phyloP scores from a whole-genome alignment of 2,113 vertebrate genomes.

The Capreolus pygargus region DNA sequence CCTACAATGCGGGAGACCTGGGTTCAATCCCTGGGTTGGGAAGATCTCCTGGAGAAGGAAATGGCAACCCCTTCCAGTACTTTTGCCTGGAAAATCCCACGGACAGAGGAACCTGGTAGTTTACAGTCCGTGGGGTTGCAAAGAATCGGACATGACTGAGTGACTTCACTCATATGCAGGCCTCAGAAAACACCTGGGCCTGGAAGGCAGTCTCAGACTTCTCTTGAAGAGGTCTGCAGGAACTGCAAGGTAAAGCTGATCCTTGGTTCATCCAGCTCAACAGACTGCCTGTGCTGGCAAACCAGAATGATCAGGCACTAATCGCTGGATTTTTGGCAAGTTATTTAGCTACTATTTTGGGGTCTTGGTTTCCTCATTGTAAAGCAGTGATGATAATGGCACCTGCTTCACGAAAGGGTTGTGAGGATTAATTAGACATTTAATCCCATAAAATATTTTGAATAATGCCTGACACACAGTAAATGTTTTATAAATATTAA shows the following conservation, averaged over 20 bases:
- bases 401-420: neutral
- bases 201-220: neutral
- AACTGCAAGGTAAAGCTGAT: neutral
- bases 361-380: neutral
- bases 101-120: neutral
- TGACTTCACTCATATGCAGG: neutral
- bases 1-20: neutral
- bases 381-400: neutral
- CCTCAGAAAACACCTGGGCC: neutral
- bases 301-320: neutral
- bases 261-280: accelerated
- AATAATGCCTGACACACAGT: neutral
- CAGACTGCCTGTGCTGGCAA: too few species aligned
- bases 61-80: neutral
- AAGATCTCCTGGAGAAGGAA: neutral
- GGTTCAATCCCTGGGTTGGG: neutral
- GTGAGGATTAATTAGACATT: neutral
- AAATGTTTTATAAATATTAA: slow-evolving; percentile 3
- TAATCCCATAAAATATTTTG: slow-evolving; percentile 14
- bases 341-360: neutral
- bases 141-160: neutral
- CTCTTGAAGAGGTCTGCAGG: neutral
- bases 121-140: neutral
- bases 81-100: neutral
- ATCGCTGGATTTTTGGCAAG: neutral